Conservation (phyloP, 2,113 vertebrate species). For the Megaptera novaeangliae region DNA sequence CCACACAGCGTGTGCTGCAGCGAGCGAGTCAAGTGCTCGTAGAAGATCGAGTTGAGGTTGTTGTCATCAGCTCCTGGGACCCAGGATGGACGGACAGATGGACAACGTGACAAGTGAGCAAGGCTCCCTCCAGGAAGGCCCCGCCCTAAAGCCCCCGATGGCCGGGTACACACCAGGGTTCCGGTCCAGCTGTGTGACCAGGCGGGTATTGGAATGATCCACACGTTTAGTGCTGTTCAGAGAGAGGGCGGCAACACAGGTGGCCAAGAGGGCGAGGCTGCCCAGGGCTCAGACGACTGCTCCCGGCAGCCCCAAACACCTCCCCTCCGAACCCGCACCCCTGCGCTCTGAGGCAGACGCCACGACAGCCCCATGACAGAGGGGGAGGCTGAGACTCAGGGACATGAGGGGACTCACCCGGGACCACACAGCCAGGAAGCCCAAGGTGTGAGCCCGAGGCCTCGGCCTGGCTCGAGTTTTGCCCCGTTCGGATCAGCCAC, state of each 20-base stretch:
- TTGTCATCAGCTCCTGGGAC: slow-evolving; percentile 90
- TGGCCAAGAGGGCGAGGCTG: neutral
- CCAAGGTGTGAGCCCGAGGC: neutral
- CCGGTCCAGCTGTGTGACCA: slow-evolving; percentile 91
- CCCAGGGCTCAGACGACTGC: fast-evolving
- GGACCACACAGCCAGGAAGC: neutral
- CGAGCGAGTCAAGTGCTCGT: slow-evolving; percentile 91
- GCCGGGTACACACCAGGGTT: slow-evolving; percentile 84
- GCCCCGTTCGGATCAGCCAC: neutral
- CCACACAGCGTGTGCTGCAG: slow-evolving; percentile 93
- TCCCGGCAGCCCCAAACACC: fast-evolving
- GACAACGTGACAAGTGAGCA: neutral
- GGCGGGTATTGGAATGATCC: slow-evolving; percentile 92
- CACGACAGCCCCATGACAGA: neutral
- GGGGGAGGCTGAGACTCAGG: neutral
- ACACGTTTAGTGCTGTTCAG: slow-evolving; percentile 89
- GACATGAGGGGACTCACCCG: neutral
- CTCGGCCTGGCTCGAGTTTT: neutral
- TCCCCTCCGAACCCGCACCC: neutral
- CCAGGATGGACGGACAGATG: neutral
- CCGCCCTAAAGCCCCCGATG: fast-evolving
- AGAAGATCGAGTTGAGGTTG: slow-evolving; percentile 94
- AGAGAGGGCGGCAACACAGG: neutral
- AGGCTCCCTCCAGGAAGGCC: neutral
- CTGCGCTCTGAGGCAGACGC: neutral